A percentile compares a stretch with the other conserved stretches of the same genome.
Evolutionary conservation across 2,113 vertebrate species (phyloP).

Genomic region (Murina feae): DNA sequence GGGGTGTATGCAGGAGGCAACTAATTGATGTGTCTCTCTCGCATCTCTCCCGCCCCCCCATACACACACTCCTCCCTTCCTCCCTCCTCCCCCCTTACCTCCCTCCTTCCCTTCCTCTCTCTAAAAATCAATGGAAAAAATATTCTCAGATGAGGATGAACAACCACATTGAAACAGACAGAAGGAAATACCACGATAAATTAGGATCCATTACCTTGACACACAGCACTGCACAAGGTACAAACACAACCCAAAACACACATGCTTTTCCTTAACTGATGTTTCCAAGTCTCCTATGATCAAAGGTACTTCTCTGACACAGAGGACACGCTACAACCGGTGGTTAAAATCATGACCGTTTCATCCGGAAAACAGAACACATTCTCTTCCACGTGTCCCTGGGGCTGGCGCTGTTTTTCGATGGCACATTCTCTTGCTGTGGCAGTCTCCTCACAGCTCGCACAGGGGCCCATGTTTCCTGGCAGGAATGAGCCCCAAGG

Average conservation of each 20-base stretch:
- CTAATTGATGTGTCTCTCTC: no score
- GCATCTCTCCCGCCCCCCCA: no score
- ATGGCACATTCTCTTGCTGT: neutral
- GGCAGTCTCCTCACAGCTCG: neutral
- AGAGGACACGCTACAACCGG: neutral
- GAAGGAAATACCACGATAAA: rapidly evolving
- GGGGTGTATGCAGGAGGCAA: no score
- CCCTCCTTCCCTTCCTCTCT: no score
- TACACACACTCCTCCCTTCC: no score
- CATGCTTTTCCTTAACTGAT: neutral
- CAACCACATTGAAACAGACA: neutral
- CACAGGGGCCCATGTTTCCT: neutral
- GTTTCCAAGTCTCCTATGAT: neutral
- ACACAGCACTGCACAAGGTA: rapidly evolving
- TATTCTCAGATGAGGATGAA: no score
- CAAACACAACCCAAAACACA: no score
- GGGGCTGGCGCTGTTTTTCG: neutral
- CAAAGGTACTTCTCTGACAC: neutral
- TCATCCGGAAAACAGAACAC: neutral
- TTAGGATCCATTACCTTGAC: rapidly evolving
- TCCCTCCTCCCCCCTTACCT: no score
- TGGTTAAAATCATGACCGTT: neutral
- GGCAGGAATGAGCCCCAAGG: neutral
- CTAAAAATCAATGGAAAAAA: no score
- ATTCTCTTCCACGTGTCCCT: neutral